Evolutionary conservation across 2,113 vertebrate genomes (phyloP), one percentile per base, ranked within the genome.

Genomic region (Crocuta crocuta): DNA sequence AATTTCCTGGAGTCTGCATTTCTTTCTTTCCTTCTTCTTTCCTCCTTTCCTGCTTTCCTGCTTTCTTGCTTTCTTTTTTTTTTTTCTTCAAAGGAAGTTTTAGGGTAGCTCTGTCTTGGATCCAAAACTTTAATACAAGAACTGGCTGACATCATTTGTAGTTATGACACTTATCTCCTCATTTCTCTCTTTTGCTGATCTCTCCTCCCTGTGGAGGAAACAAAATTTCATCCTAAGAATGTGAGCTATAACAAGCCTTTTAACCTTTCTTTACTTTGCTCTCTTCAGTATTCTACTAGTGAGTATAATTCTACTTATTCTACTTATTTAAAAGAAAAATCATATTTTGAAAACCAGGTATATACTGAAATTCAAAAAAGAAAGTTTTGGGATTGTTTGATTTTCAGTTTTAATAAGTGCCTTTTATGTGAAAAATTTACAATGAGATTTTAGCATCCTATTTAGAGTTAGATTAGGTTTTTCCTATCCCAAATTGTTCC

Each of bases 271-370:
- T 95, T 97, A 76, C 90, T 98, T 96, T 92, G 92, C 92, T 94
- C 73, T 98, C 85, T 86, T 97, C 97, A 96, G 70, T 95, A 26
- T 94, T 95, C 95, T 94, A 91, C 95, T 98, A 98, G 97, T 98
- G 97, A 97, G 95, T 95, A 97, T 91, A 70, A 83, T 92, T 87
- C 89, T 96, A 89, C 21, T 97, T 97, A 43, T 73, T 91, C 28
- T 90, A 33, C 66, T 94, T 93, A 79, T 83, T 95, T 85, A 83
- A 71, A 71, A 39, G 39, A 39, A 94, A 96, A 86, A 10, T 21
- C 31, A 28, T 89, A 45, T 89, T 96, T 95, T 95, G 73, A 87
- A 91, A 93, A 82, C 80, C 48, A 70, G 58, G 24, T 92, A 15
- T 65, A 10, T 92, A 63, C 24, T 55, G 58, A 65, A 66, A 48